phyloP scores from a whole-genome alignment of 2,888 invertebrate species.

The Philereme transversata region DNA sequence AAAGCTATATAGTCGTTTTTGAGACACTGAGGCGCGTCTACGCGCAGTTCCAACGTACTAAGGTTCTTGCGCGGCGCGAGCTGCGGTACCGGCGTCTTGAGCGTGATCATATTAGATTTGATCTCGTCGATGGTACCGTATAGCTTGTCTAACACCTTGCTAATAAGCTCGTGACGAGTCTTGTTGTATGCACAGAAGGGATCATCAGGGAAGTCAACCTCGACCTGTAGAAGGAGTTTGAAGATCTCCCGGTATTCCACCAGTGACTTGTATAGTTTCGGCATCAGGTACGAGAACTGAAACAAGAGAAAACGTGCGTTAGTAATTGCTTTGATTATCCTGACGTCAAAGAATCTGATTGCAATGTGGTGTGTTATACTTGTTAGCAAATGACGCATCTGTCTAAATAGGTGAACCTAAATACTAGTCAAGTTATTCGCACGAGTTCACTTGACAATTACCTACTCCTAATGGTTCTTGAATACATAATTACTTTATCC shows the following conservation, averaged over 20 bases:
- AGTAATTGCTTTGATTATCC: conserved; percentile 25
- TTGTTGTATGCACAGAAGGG: conserved; percentile 70
- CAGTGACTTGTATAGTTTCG: conserved; percentile 81
- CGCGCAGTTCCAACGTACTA: conserved; percentile 62
- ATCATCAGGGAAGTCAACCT: conserved; percentile 69
- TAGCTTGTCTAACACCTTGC: conserved; percentile 69
- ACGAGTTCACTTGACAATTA: conserved; percentile 17
- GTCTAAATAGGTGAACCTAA: conserved; percentile 19
- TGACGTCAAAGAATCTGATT: conserved; percentile 26
- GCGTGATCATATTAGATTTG: conserved; percentile 68
- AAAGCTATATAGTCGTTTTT: conserved; percentile 86
- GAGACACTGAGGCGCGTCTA: conserved; percentile 80
- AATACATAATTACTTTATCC: background rate
- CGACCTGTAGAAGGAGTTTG: conserved; percentile 60
- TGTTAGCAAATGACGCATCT: conserved; percentile 25
- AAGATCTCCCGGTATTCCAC: conserved; percentile 69
- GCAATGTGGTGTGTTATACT: conserved; percentile 19
- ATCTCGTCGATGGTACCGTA: conserved; percentile 85
- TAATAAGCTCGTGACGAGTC: conserved; percentile 68
- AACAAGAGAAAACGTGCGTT: conserved; percentile 65
- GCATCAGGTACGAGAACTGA: conserved; percentile 83
- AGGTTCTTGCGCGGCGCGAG: conserved; percentile 68
- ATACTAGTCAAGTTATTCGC: conserved; percentile 15
- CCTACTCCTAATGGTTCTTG: conserved; percentile 11
- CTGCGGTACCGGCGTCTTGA: conserved; percentile 60